phyloP scores from a whole-genome alignment of 2,888 invertebrate genomes.

The Hoplodrina blanda region DNA sequence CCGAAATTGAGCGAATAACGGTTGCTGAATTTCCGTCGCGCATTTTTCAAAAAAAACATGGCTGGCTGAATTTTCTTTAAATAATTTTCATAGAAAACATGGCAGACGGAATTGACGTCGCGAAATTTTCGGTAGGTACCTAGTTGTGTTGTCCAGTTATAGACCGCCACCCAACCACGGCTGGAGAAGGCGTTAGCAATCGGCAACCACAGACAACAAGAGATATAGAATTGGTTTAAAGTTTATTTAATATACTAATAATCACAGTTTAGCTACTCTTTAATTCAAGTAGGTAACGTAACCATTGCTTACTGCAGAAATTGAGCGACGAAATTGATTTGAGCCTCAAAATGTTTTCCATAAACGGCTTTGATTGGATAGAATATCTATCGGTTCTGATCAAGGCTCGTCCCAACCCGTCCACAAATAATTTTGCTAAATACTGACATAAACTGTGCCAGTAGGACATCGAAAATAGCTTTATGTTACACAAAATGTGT shows the following conservation, averaged over 20 bases:
- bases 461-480: constrained; percentile 60
- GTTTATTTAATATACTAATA: not conserved
- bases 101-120: too few relatives aligned
- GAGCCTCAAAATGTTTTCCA: constrained; percentile 33
- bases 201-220: not conserved
- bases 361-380: constrained; percentile 65
- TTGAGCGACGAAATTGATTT: constrained; percentile 15
- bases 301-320: constrained; percentile 6
- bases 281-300: not conserved
- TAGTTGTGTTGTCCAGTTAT: too few relatives aligned
- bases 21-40: not conserved
- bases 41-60: not conserved
- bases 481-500: constrained; percentile 46
- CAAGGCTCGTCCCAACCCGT: constrained; percentile 61
- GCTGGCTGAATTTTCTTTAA: too few relatives aligned
- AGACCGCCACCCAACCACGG: too few relatives aligned
- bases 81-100: too few relatives aligned
- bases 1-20: not conserved
- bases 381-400: constrained; percentile 64
- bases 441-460: constrained; percentile 56
- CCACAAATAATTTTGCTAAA: constrained; percentile 65
- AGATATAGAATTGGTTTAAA: not conserved
- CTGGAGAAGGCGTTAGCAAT: not conserved
- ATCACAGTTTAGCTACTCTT: not conserved
- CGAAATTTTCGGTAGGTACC: too few relatives aligned